Conservation (phyloP, 2,797 vertebrate genomes). For the Enteromius treurensis region DNA sequence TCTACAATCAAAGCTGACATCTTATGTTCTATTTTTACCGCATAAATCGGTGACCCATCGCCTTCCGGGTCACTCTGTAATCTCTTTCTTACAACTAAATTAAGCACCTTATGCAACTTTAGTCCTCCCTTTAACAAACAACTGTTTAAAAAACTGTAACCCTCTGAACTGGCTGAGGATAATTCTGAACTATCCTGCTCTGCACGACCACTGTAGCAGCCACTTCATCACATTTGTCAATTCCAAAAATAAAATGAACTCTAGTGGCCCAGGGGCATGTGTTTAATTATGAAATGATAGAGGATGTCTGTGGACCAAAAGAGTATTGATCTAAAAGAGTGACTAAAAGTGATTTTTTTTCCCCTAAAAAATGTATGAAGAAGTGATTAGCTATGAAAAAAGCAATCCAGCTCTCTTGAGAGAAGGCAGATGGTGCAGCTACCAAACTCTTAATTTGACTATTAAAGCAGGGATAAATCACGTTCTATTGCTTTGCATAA, state of each 20-base stretch:
- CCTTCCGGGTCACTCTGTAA: constrained; percentile 1
- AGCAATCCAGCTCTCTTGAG: neutral
- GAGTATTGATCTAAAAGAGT: constrained; percentile 33
- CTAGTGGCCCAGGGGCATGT: constrained; percentile 35
- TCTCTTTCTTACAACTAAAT: constrained; percentile 15
- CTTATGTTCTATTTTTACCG: neutral
- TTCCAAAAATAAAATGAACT: constrained; percentile 53
- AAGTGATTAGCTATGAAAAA: neutral
- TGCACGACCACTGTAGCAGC: neutral
- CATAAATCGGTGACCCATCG: neutral
- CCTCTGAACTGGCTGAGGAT: constrained; percentile 6
- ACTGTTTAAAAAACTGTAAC: neutral
- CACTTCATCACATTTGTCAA: constrained; percentile 21
- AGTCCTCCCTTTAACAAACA: constrained; percentile 22
- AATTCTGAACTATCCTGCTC: neutral
- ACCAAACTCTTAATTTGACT: neutral
- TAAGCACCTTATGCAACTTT: constrained; percentile 30
- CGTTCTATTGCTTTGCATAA: constrained; percentile 5
- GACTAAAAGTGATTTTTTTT: constrained; percentile 8
- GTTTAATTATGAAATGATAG: constrained; percentile 43
- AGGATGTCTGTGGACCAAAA: constrained; percentile 19
- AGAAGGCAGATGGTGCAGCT: neutral
- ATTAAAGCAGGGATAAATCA: neutral
- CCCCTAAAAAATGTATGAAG: constrained; percentile 23
- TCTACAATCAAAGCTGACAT: neutral